Conservation (phyloP, 2,113 vertebrate species). For the Lichenostomus cassidix region DNA sequence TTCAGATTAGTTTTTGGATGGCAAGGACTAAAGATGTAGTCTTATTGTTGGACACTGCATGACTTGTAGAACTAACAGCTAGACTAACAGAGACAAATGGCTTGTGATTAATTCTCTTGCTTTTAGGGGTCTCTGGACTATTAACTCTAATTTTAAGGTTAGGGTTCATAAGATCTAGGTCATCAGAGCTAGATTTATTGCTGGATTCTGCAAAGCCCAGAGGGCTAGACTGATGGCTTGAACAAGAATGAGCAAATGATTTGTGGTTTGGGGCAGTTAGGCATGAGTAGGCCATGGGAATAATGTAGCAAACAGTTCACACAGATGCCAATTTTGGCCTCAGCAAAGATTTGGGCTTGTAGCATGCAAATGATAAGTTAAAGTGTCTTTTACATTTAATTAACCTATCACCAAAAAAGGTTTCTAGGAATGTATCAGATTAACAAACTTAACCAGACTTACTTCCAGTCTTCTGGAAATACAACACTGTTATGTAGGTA, state of each 20-base stretch:
- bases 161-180: conserved; percentile 53
- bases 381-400: neutral
- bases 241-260: conserved; percentile 57
- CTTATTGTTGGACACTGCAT: neutral
- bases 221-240: conserved; percentile 46
- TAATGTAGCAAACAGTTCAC: neutral
- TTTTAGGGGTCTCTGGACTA: conserved; percentile 41
- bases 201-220: conserved; percentile 63
- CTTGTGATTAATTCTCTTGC: conserved; percentile 36
- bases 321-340: conserved; percentile 45
- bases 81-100: conserved; percentile 20
- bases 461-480: neutral
- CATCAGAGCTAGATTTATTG: conserved; percentile 59
- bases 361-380: neutral
- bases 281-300: conserved; percentile 61
- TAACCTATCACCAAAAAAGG: neutral
- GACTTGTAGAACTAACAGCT: neutral
- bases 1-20: neutral
- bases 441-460: neutral
- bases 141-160: conserved; percentile 60
- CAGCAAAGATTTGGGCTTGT: neutral
- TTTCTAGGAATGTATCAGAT: neutral
- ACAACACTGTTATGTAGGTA: neutral
- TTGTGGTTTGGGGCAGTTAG: conserved; percentile 42
- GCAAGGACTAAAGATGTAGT: neutral